These are phyloP conservation scores for Equus przewalskii DNA, from an alignment of 2,113 vertebrate genomes.

Conservation along the genomic window DNA sequence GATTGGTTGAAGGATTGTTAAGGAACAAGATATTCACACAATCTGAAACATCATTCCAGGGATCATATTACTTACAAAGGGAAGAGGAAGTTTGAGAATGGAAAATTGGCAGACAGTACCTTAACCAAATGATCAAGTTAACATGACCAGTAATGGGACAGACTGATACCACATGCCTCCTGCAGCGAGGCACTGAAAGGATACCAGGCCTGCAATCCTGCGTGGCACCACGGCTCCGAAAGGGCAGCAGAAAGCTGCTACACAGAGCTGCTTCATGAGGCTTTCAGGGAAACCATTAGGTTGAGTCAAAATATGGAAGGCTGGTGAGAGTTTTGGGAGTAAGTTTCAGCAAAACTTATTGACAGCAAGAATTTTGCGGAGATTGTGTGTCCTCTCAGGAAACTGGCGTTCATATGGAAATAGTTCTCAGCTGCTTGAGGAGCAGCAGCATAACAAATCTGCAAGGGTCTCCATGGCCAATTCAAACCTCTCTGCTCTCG, in stretches of 20 bases:
- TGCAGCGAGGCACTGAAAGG: background rate
- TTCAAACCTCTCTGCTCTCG: background rate
- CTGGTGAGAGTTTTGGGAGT: background rate
- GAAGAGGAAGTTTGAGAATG: background rate
- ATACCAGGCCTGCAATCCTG: background rate
- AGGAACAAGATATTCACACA: background rate
- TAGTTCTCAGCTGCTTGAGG: background rate
- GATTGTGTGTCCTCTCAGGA: background rate
- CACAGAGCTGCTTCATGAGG: background rate
- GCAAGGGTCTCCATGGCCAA: background rate
- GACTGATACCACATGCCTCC: background rate
- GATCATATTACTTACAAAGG: background rate
- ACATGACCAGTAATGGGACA: background rate
- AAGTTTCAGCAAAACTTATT: background rate
- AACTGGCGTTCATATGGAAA: background rate
- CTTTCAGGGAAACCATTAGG: background rate
- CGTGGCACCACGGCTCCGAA: background rate
- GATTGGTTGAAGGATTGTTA: background rate
- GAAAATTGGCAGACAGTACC: background rate
- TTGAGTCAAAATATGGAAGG: background rate
- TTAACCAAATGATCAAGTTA: background rate
- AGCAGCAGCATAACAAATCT: background rate
- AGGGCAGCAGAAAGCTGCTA: background rate
- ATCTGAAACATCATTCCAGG: background rate
- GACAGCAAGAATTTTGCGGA: background rate